A percentile compares a stretch with the other conserved stretches of the same genome.
Conservation (phyloP, 2,113 vertebrate species). For the Peucedramus taeniatus region DNA sequence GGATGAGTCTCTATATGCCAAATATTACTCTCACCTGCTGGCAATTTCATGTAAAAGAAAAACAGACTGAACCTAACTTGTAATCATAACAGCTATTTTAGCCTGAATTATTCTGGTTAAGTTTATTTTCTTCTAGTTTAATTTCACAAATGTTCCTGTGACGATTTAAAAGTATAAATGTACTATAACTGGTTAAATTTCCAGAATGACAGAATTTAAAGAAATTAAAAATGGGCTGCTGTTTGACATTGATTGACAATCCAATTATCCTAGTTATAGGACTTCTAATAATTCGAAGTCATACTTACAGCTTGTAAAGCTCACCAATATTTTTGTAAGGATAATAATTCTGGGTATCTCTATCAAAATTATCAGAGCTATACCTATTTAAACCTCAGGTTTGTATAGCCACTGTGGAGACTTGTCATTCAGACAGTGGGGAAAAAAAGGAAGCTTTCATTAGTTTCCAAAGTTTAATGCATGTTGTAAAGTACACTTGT, state of each 20-base stretch:
- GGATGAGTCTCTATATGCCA: background rate
- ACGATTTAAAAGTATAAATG: background rate
- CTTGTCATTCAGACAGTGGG: background rate
- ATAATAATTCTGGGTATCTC: background rate
- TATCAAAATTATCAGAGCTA: background rate
- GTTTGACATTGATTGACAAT: background rate
- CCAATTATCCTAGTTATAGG: background rate
- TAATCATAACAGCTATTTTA: background rate
- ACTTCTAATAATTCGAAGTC: background rate
- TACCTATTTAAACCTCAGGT: background rate
- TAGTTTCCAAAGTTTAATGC: background rate
- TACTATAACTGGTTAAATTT: background rate
- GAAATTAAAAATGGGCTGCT: background rate
- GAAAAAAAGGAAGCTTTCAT: background rate
- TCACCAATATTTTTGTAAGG: background rate
- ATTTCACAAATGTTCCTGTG: background rate
- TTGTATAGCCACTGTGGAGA: background rate
- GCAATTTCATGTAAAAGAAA: background rate
- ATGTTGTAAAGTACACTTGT: background rate
- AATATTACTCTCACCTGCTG: background rate
- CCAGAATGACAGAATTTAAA: background rate
- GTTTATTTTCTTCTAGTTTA: background rate
- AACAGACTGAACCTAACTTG: background rate
- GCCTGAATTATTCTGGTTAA: background rate
- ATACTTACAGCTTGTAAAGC: background rate